phyloP scores from a whole-genome alignment of 2,113 vertebrate species.

The Myiopsitta monachus region DNA sequence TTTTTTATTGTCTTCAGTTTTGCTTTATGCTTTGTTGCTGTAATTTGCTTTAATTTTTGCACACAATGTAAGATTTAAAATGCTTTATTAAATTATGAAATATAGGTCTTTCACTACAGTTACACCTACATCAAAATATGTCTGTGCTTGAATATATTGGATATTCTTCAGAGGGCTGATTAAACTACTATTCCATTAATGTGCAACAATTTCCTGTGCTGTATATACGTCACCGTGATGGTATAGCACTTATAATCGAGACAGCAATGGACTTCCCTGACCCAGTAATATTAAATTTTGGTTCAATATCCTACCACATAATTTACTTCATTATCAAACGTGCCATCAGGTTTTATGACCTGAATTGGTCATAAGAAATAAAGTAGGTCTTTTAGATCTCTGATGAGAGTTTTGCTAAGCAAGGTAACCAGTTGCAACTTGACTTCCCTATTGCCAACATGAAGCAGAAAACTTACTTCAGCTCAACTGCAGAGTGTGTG shows the following conservation, averaged over 20 bases:
- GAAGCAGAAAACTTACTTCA: neutral
- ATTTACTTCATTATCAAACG: slow-evolving; percentile 55
- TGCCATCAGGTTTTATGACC: slow-evolving; percentile 53
- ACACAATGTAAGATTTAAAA: slow-evolving; percentile 20
- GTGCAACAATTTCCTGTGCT: slow-evolving; percentile 67
- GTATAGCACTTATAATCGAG: slow-evolving; percentile 43
- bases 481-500: neutral
- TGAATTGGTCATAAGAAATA: slow-evolving; percentile 1
- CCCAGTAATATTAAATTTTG: slow-evolving; percentile 62
- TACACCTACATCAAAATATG: slow-evolving; percentile 52
- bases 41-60: neutral
- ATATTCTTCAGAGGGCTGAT: slow-evolving; percentile 50
- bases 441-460: neutral
- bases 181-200: slow-evolving; percentile 65
- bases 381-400: neutral
- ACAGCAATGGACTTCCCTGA: slow-evolving; percentile 32
- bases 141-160: slow-evolving; percentile 45
- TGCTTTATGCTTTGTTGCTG: neutral
- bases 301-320: slow-evolving; percentile 48
- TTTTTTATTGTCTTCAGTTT: neutral
- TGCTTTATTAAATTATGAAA: slow-evolving; percentile 53
- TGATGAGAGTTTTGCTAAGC: neutral
- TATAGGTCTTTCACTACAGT: slow-evolving; percentile 49
- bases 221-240: slow-evolving; percentile 53
- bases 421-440: neutral